A percentile compares a stretch with the other conserved stretches of the same genome.
Evolutionary conservation across 2,113 vertebrate genomes (phyloP).

Genomic region (Cyanocitta stelleri): DNA sequence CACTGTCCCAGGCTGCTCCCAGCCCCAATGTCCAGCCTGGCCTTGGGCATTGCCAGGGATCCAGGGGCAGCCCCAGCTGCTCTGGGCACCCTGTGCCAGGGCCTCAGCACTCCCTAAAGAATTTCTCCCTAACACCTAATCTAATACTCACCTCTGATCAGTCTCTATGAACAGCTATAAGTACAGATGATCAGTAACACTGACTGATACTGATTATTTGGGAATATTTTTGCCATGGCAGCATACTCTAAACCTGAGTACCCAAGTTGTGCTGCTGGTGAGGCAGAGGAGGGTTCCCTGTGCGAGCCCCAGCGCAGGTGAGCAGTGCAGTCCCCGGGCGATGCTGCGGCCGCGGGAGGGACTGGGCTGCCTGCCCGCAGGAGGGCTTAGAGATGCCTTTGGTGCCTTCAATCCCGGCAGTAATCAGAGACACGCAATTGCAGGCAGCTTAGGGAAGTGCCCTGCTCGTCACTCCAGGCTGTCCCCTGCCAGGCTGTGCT

Average conservation of each 20-base stretch:
- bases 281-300: background rate
- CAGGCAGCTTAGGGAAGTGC: background rate
- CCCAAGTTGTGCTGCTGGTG: background rate
- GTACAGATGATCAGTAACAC: background rate
- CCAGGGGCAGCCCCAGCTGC: background rate
- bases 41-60: background rate
- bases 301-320: accelerated
- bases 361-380: accelerated
- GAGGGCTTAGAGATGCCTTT: background rate
- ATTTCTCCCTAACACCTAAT: background rate
- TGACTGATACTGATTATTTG: background rate
- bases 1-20: background rate
- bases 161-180: background rate
- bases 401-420: background rate
- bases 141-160: background rate
- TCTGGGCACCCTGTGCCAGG: background rate
- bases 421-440: accelerated
- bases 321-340: background rate
- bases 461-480: background rate
- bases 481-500: background rate
- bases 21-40: background rate
- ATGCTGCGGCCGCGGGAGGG: background rate
- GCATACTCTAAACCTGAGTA: background rate
- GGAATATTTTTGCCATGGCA: background rate
- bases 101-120: accelerated